Conservation (phyloP, 1,140 invertebrate species). For the Armadillidium nasatum region DNA sequence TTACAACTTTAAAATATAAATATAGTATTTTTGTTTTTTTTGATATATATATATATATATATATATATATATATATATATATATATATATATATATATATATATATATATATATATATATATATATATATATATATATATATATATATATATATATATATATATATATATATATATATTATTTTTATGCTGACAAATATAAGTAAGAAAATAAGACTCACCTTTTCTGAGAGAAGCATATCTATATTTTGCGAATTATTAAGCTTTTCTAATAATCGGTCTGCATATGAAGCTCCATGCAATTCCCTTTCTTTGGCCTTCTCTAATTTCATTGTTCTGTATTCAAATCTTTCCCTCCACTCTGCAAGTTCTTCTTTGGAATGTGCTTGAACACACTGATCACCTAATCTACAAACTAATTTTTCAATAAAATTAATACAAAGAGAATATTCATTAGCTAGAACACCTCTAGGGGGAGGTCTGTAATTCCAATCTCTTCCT, state of each 20-base stretch:
- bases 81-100: no score
- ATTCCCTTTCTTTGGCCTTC: conserved; percentile 56
- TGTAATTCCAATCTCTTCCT: conserved; percentile 64
- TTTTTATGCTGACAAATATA: no score
- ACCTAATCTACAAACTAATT: conserved; percentile 61
- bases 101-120: no score
- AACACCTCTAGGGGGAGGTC: conserved; percentile 61
- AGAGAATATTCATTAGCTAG: conserved; percentile 52
- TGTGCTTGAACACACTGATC: conserved; percentile 71
- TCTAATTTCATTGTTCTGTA: conserved; percentile 55
- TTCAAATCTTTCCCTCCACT: conserved; percentile 69
- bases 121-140: no score
- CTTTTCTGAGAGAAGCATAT: conserved; percentile 35
- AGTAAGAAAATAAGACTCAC: no score
- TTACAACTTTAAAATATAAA: no score
- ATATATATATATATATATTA: no score
- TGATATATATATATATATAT: no score
- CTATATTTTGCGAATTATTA: conserved; percentile 33
- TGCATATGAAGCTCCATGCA: conserved; percentile 62
- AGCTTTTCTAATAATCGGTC: conserved; percentile 62
- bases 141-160: no score
- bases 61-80: no score
- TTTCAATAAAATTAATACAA: conserved; percentile 57
- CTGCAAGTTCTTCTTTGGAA: conserved; percentile 63
- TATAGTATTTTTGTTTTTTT: no score